These are phyloP conservation scores for Parauchenoglanis punctatus DNA, from an alignment of 2,797 vertebrate species.

Conservation along the genomic window DNA sequence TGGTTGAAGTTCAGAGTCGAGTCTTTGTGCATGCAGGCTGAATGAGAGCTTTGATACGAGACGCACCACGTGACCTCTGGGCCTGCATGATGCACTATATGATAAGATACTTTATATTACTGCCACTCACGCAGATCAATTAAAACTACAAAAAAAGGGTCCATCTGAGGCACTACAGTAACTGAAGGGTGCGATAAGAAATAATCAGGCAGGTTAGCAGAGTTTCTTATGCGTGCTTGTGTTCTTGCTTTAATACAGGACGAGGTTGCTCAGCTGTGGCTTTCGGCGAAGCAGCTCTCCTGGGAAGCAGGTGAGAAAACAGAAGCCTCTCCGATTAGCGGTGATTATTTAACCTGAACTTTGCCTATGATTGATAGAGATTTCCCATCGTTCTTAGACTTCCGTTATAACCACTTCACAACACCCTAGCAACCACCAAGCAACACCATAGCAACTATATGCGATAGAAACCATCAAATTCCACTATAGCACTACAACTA, in stretches of 20 bases:
- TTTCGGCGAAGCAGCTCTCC: slow-evolving; percentile 74
- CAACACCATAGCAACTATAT: neutral
- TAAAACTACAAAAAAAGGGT: neutral
- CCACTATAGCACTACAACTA: neutral
- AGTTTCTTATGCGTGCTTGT: neutral
- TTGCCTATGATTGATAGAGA: neutral
- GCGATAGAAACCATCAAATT: neutral
- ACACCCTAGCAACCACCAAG: neutral
- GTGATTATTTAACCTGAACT: neutral
- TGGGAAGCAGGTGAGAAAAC: slow-evolving; percentile 68
- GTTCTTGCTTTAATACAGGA: slow-evolving; percentile 56
- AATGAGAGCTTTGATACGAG: neutral
- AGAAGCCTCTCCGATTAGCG: neutral
- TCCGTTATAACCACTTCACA: neutral
- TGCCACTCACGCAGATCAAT: neutral
- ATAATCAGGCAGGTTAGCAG: neutral
- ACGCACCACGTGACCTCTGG: neutral
- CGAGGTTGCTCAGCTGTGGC: slow-evolving; percentile 73
- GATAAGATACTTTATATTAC: neutral
- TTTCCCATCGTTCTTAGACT: neutral
- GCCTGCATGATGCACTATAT: neutral
- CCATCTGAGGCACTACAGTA: neutral
- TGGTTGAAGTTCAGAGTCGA: slow-evolving; percentile 9
- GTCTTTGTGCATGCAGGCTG: neutral
- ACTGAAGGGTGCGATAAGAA: neutral